Conservation (phyloP, 2,113 vertebrate species). For the Prochilodus magdalenae region DNA sequence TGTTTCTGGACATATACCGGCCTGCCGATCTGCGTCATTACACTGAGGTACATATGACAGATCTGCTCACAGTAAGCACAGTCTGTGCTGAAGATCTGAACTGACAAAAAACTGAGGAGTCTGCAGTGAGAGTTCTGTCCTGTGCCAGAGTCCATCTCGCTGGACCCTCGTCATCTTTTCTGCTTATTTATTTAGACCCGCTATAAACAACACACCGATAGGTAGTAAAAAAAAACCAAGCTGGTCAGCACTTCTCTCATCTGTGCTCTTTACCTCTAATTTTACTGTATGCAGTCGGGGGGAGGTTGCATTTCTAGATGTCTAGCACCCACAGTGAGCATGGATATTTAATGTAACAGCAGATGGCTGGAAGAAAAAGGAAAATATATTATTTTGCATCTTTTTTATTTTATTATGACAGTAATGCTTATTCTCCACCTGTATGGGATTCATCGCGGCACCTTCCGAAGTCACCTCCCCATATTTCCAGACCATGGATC, state of each 20-base stretch:
- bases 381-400: neutral
- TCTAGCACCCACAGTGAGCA: neutral
- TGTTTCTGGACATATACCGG: too few species aligned
- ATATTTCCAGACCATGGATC: neutral
- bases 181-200: constrained; percentile 37
- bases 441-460: constrained; percentile 18
- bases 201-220: constrained; percentile 16
- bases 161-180: neutral
- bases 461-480: constrained; percentile 18
- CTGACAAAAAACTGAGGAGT: too few species aligned
- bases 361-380: neutral
- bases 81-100: too few species aligned
- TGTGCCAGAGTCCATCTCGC: neutral
- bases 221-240: constrained; percentile 3
- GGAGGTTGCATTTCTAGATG: neutral
- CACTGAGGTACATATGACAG: too few species aligned
- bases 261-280: constrained; percentile 22
- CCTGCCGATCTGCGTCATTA: too few species aligned
- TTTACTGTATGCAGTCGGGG: constrained; percentile 4
- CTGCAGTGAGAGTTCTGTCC: neutral
- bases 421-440: neutral
- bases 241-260: constrained; percentile 36
- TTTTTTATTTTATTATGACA: constrained; percentile 5
- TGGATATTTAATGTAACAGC: neutral
- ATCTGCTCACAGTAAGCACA: too few species aligned